These are phyloP conservation scores for Trichonephila inaurata DNA, from an alignment of 1,140 invertebrate species.

Conservation along the genomic window DNA sequence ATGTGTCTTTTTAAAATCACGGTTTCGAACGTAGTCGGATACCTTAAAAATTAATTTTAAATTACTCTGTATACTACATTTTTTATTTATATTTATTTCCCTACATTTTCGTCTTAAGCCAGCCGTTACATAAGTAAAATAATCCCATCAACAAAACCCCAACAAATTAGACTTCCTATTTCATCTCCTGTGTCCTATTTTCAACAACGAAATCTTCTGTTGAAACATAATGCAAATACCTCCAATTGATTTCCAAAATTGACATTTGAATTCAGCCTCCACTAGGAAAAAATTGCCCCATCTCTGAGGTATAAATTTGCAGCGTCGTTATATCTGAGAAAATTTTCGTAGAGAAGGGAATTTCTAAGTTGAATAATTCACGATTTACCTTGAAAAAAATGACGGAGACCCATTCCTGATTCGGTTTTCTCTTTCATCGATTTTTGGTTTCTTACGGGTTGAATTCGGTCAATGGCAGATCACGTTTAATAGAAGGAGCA, in stretches of 20 bases:
- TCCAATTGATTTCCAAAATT: neutral
- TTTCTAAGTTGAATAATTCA: slow-evolving; percentile 19
- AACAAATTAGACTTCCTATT: too few relatives aligned
- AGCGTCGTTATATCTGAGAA: neutral
- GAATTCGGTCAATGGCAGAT: slow-evolving; percentile 53
- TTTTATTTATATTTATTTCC: too few relatives aligned
- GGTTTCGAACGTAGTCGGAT: too few relatives aligned
- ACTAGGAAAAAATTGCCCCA: neutral
- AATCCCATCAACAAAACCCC: too few relatives aligned
- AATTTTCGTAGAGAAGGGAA: neutral
- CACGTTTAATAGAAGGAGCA: slow-evolving; percentile 49
- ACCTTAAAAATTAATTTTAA: too few relatives aligned
- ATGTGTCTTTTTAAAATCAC: too few relatives aligned
- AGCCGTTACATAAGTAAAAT: too few relatives aligned
- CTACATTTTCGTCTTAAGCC: too few relatives aligned
- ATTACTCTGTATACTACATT: too few relatives aligned
- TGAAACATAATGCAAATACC: neutral
- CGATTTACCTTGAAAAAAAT: slow-evolving; percentile 30
- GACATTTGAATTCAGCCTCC: neutral
- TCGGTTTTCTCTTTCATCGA: slow-evolving; percentile 36
- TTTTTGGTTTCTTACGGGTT: slow-evolving; percentile 24
- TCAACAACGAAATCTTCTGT: neutral
- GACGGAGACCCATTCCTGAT: neutral
- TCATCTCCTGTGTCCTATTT: too few relatives aligned
- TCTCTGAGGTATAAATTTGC: neutral